Percentiles rank a stretch among this genome's conserved stretches.
Conservation (phyloP, 1,140 invertebrate genomes). For the Ladona fulva region DNA sequence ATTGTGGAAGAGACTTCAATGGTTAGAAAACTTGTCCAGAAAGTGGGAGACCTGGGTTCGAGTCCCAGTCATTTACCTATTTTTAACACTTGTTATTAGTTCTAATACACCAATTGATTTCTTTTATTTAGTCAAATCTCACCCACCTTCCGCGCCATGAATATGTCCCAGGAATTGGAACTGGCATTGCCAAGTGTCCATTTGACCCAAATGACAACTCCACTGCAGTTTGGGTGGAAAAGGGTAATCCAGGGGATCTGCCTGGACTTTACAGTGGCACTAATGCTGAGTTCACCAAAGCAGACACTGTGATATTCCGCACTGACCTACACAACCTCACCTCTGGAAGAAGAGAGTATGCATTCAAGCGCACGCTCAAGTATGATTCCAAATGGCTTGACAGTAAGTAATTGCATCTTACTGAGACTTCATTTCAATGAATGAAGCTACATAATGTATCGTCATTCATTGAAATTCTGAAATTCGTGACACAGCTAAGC, state of each 20-base stretch:
- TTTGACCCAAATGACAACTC: slow-evolving; percentile 90
- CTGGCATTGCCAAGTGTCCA: slow-evolving; percentile 88
- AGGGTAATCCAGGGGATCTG: slow-evolving; percentile 78
- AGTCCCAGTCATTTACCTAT: too few species aligned
- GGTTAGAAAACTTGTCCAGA: too few species aligned
- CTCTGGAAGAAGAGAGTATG: slow-evolving; percentile 64
- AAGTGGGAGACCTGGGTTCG: too few species aligned
- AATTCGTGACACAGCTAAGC: background rate
- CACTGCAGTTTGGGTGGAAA: slow-evolving; percentile 88
- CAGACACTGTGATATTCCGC: slow-evolving; percentile 90
- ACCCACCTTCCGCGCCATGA: slow-evolving; percentile 70
- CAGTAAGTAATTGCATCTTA: slow-evolving; percentile 72
- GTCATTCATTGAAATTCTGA: background rate
- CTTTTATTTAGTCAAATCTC: slow-evolving; percentile 55
- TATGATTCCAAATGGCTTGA: slow-evolving; percentile 97
- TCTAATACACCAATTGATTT: slow-evolving; percentile 21
- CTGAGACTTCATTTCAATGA: too few species aligned
- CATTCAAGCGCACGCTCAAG: slow-evolving; percentile 86
- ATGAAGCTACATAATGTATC: too few species aligned
- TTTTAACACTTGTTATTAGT: too few species aligned
- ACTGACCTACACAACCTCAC: slow-evolving; percentile 81
- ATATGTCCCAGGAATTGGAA: slow-evolving; percentile 79
- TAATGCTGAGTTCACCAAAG: slow-evolving; percentile 89
- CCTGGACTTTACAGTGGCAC: slow-evolving; percentile 88
- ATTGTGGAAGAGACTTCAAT: too few species aligned